These are phyloP conservation scores for Oxystoma pomonae DNA, from an alignment of 2,888 invertebrate genomes.

Conservation along the genomic window DNA sequence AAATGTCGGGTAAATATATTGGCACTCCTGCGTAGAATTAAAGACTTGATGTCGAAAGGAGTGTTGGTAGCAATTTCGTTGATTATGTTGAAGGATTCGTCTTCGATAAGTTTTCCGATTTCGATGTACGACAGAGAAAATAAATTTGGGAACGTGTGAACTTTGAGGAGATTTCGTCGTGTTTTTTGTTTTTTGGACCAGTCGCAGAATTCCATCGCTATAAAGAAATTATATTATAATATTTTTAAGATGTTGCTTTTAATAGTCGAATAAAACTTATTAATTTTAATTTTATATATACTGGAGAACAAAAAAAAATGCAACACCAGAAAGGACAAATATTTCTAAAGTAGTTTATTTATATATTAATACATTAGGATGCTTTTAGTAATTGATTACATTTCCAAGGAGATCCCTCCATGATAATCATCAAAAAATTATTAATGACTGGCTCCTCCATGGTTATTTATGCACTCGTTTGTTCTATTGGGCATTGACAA, in stretches of 20 bases:
- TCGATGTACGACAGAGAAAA: conserved; percentile 53
- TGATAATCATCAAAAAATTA: too few species aligned
- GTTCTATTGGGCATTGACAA: too few species aligned
- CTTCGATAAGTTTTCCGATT: conserved; percentile 50
- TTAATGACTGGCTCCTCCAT: too few species aligned
- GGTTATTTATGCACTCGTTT: too few species aligned
- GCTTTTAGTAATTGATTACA: too few species aligned
- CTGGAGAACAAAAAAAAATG: too few species aligned
- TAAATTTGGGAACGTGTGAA: conserved; percentile 56
- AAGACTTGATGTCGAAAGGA: conserved; percentile 45
- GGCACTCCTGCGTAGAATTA: conserved; percentile 53
- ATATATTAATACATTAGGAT: too few species aligned
- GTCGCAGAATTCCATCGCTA: conserved; percentile 66
- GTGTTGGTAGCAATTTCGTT: conserved; percentile 16
- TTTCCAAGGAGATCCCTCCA: too few species aligned
- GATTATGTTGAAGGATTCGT: conserved; percentile 42
- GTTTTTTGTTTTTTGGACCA: conserved; percentile 62
- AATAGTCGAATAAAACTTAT: neutral
- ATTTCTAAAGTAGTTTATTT: too few species aligned
- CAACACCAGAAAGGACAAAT: too few species aligned
- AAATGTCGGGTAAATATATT: conserved; percentile 61
- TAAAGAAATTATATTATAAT: conserved; percentile 13
- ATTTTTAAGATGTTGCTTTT: neutral
- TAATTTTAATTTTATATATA: too few species aligned
- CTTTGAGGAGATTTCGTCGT: conserved; percentile 56